Conservation (phyloP, 2,797 vertebrate species). For the Acipenser ruthenus region DNA sequence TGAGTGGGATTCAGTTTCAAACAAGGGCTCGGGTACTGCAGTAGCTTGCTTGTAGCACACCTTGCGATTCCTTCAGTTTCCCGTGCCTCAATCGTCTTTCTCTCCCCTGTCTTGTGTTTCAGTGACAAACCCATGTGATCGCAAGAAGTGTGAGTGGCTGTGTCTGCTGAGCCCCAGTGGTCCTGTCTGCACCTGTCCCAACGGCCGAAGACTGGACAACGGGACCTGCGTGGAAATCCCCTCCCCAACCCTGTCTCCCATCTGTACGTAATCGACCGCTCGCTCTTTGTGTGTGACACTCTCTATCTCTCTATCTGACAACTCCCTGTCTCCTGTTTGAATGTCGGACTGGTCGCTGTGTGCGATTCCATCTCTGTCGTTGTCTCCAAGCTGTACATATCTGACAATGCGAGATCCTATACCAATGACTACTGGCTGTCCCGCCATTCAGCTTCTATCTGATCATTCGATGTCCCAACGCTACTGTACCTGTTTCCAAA, state of each 20-base stretch:
- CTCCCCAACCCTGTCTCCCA: conserved; percentile 67
- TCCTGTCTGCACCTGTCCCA: conserved; percentile 89
- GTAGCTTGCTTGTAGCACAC: neutral
- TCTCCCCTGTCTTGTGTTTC: conserved; percentile 9
- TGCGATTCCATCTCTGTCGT: too few species aligned
- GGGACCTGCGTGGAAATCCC: conserved; percentile 81
- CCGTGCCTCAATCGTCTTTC: neutral
- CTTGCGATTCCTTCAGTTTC: neutral
- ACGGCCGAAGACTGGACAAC: conserved; percentile 79
- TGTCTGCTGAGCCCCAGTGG: conserved; percentile 91
- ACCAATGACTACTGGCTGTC: too few species aligned
- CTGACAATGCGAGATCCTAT: too few species aligned
- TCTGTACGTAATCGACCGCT: conserved; percentile 56
- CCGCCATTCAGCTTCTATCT: too few species aligned
- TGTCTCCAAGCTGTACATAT: too few species aligned
- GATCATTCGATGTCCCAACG: too few species aligned
- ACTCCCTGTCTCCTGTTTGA: neutral
- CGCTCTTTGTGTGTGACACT: neutral
- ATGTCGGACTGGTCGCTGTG: too few species aligned
- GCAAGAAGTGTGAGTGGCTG: conserved; percentile 94
- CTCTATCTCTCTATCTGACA: neutral
- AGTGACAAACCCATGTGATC: conserved; percentile 92
- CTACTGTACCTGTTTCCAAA: too few species aligned
- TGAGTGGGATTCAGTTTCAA: conserved; percentile 34
- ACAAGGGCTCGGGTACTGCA: neutral